Conservation (phyloP, 2,113 vertebrate genomes). For the Empidonax alnorum region DNA sequence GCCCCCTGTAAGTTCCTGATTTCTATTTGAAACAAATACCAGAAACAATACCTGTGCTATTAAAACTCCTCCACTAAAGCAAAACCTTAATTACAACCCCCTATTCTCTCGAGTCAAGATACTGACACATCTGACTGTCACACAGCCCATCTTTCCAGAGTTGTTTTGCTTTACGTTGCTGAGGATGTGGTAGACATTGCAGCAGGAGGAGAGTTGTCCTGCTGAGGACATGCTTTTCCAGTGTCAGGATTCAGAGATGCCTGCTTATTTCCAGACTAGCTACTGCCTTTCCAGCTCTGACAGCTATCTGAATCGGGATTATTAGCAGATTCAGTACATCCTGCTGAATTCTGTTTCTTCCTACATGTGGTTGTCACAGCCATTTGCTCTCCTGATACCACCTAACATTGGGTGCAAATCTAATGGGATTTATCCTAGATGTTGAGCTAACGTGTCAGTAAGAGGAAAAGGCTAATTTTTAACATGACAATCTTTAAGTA, state of each 20-base stretch:
- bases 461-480: neutral
- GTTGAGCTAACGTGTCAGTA: neutral
- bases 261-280: neutral
- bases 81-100: conserved; percentile 27
- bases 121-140: conserved; percentile 14
- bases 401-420: neutral
- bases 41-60: neutral
- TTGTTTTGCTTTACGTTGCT: neutral
- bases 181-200: neutral
- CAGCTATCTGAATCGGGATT: neutral
- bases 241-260: neutral
- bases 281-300: neutral
- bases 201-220: neutral
- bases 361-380: neutral
- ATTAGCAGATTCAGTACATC: neutral
- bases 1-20: neutral
- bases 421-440: neutral
- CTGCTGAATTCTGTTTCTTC: neutral
- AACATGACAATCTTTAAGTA: neutral
- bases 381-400: neutral
- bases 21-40: conserved; percentile 28
- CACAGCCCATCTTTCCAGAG: neutral
- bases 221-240: neutral
- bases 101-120: neutral
- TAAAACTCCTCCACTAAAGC: neutral